phyloP scores from a whole-genome alignment of 2,113 vertebrate species.

The Raja brachyura region DNA sequence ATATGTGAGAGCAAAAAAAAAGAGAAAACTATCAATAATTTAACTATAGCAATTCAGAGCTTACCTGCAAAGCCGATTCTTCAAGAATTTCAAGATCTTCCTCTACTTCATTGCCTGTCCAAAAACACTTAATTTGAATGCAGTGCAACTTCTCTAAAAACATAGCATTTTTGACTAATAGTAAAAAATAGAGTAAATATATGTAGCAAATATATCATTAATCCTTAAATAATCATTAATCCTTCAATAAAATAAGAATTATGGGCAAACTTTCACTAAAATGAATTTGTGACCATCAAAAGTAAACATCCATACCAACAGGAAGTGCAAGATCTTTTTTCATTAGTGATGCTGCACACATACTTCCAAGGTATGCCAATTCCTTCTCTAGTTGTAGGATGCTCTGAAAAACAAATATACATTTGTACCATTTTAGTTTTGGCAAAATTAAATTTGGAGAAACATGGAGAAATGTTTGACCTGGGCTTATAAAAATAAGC shows the following conservation, averaged over 20 bases:
- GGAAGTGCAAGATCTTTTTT: slow-evolving; percentile 94
- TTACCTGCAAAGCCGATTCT: slow-evolving; percentile 92
- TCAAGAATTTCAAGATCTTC: slow-evolving; percentile 98
- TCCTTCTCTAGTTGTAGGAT: slow-evolving; percentile 96
- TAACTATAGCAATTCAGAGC: neutral
- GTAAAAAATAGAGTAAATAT: neutral
- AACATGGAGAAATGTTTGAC: no score
- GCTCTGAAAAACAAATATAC: slow-evolving; percentile 64
- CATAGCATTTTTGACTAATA: neutral
- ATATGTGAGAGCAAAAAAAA: neutral
- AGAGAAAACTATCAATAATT: neutral
- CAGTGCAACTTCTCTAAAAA: neutral
- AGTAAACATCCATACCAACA: slow-evolving; percentile 64
- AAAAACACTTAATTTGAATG: neutral
- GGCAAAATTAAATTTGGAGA: neutral
- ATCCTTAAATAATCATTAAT: neutral
- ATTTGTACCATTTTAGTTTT: neutral
- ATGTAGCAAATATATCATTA: neutral
- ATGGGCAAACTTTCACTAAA: neutral
- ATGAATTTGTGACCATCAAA: neutral
- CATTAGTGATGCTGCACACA: slow-evolving; percentile 95
- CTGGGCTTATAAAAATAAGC: neutral
- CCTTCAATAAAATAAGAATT: neutral
- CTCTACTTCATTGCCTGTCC: slow-evolving; percentile 84
- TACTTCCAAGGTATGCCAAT: slow-evolving; percentile 85